phyloP scores from a whole-genome alignment of 1,140 invertebrate genomes.

The Drosophila sp. region DNA sequence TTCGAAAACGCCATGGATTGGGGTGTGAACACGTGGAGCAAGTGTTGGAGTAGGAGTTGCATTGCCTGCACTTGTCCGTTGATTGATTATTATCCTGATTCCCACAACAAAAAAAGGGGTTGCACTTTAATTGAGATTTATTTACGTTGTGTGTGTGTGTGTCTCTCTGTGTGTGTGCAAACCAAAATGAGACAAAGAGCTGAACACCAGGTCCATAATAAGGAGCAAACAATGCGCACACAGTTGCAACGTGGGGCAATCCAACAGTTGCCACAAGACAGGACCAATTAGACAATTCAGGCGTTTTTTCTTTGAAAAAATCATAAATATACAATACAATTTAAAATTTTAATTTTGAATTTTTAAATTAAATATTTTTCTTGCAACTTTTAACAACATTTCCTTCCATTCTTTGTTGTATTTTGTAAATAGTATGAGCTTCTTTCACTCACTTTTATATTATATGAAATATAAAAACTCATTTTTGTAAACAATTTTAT shows the following conservation, averaged over 20 bases:
- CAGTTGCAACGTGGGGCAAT: not conserved
- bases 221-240: constrained; percentile 65
- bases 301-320: too few species aligned
- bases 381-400: too few species aligned
- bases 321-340: too few species aligned
- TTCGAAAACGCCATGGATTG: constrained; percentile 48
- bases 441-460: too few species aligned
- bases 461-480: too few species aligned
- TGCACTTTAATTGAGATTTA: constrained; percentile 80
- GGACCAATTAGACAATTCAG: too few species aligned
- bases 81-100: constrained; percentile 65
- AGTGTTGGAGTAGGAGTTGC: constrained; percentile 37
- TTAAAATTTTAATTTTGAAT: too few species aligned
- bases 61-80: constrained; percentile 36
- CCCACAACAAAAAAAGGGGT: constrained; percentile 54
- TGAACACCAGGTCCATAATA: constrained; percentile 56
- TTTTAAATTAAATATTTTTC: too few species aligned
- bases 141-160: constrained; percentile 45
- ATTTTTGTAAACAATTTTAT: too few species aligned
- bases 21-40: constrained; percentile 56
- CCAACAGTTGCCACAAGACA: not conserved
- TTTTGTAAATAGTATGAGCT: too few species aligned
- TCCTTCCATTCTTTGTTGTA: too few species aligned
- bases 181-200: constrained; percentile 55
- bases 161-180: constrained; percentile 17